phyloP scores from a whole-genome alignment of 2,113 vertebrate genomes.

The Phyllostomus hastatus region DNA sequence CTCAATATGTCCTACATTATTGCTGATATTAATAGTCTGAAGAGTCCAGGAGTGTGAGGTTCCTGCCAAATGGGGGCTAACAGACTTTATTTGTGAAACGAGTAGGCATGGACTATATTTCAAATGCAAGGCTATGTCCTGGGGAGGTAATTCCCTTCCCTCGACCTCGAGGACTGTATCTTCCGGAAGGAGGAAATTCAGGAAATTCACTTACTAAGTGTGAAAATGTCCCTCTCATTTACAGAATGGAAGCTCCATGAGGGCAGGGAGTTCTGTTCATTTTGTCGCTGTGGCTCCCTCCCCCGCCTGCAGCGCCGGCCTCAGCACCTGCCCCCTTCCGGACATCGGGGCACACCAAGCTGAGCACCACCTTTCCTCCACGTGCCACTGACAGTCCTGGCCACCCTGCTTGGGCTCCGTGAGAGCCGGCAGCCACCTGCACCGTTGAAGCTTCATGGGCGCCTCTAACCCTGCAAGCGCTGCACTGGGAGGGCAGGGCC shows the following conservation, averaged over 20 bases:
- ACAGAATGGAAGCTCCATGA: not conserved
- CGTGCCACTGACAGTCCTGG: not conserved
- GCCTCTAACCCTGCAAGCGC: constrained; percentile 56
- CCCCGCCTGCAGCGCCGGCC: fast-evolving
- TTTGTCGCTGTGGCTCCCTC: not conserved
- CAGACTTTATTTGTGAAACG: not conserved
- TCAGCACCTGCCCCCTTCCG: not conserved
- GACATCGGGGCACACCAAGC: not conserved
- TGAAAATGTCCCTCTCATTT: not conserved
- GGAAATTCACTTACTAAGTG: not conserved
- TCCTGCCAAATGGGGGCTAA: not conserved
- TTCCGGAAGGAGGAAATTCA: not conserved
- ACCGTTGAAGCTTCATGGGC: not conserved
- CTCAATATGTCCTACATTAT: not conserved
- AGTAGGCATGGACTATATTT: not conserved
- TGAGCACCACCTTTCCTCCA: not conserved
- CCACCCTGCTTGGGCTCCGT: not conserved
- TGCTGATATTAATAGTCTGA: not conserved
- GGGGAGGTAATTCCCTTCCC: not conserved
- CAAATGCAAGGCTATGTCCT: not conserved
- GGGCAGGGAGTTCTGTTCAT: not conserved
- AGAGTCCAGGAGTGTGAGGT: not conserved
- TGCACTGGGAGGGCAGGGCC: constrained; percentile 34
- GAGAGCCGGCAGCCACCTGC: not conserved
- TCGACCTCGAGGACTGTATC: not conserved